Percentiles rank a stretch among this genome's conserved stretches.
phyloP scores from a whole-genome alignment of 1,140 invertebrate species.

The Drosophila sp. region DNA sequence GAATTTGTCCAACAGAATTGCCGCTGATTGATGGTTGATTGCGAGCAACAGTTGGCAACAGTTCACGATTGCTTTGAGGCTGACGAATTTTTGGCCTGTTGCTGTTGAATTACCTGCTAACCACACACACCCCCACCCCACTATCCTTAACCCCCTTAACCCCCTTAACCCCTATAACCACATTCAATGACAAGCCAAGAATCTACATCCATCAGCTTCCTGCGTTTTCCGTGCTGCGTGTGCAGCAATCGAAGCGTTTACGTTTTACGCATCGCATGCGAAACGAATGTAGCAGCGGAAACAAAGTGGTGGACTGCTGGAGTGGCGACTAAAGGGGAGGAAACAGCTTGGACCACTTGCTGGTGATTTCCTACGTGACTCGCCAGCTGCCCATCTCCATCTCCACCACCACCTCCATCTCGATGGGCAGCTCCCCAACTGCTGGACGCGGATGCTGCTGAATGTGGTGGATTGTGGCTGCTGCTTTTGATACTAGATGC shows the following conservation, averaged over 20 bases:
- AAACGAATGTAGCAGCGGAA: not conserved
- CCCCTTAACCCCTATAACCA: no score
- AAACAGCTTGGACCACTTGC: not conserved
- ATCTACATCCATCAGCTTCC: not conserved
- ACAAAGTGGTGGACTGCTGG: no score
- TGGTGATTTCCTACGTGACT: not conserved
- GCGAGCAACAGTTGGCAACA: constrained; percentile 26
- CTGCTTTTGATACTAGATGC: constrained; percentile 3
- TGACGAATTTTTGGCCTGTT: not conserved
- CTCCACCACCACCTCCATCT: not conserved
- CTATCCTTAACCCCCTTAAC: no score
- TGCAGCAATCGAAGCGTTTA: constrained; percentile 54
- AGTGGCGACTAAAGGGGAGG: no score
- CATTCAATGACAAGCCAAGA: not conserved
- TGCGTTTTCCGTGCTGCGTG: not conserved
- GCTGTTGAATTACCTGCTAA: not conserved
- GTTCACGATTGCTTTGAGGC: not conserved
- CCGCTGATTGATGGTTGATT: constrained; percentile 4
- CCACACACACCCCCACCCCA: not conserved
- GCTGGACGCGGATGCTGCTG: not conserved
- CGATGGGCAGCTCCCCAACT: no score
- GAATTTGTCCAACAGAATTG: not conserved
- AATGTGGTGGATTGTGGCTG: no score
- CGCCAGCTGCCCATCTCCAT: not conserved
- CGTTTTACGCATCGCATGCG: constrained; percentile 58